Base-by-base conservation (phyloP, 2,113 vertebrate species). In the Climacteris rufus region DNA sequence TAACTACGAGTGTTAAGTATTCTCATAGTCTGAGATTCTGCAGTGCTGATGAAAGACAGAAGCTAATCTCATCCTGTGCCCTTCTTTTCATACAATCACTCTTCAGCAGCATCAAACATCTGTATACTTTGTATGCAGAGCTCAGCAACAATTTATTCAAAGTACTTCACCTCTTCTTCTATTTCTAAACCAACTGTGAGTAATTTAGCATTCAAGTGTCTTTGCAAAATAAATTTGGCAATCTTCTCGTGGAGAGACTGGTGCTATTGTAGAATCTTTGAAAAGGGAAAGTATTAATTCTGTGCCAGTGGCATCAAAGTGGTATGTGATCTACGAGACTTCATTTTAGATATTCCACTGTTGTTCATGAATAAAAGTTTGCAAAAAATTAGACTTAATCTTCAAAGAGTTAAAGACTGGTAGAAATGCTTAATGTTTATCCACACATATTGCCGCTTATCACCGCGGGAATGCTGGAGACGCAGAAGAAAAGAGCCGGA, bases 91-190 rank as follows among this genome's bases (percentile, higher is more conserved):
- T 56, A 35, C 12, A 44, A 79, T 64, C 33, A 42, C 15, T 75
- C 35, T 66, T 93, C 31, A 71, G 50, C 69, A 84, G 28, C 44
- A 57, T 54, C 80, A 87, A 89, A 91, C 69, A 92, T 95, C 91
- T 94, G 61, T 82, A 75, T 53, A 64, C 6, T 94, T 91, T 70
- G 33, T 56, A 91, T 89, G 77, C 87, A 92, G 57, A 94, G 40
- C n/a, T 84, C 76, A 97, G 40, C 64, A 91, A 87, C 93, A 70
- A 92, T 94, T 93, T 92, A 96, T 94, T 89, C 80, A 68, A 80
- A 91, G 37, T 74, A 64, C 28, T 94, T 94, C 65, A 91, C 74
- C 74, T 96, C 69, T 56, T 63, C 15, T 90, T 92, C 94, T 89
- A 81, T 94, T 96, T 91, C 68, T 92, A 83, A 94, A 89, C 57